These are phyloP conservation scores for Urocitellus parryii DNA, from an alignment of 2,113 vertebrate species.

Conservation along the genomic window DNA sequence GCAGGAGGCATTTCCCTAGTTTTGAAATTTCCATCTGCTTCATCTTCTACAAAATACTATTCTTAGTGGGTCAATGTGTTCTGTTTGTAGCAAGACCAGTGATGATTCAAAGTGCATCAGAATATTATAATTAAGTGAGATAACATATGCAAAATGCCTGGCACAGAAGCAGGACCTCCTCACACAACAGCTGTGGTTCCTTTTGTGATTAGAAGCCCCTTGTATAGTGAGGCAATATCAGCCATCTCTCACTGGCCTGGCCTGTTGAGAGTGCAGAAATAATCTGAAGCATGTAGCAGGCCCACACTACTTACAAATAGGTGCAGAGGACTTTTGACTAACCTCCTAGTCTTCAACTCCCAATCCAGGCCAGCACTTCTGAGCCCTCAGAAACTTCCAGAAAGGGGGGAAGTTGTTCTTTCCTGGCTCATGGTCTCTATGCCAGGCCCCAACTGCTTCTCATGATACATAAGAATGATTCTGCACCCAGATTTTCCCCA, in stretches of 20 bases:
- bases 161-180: neutral
- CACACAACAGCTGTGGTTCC: neutral
- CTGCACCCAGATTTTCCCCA: neutral
- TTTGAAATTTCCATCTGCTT: constrained; percentile 15
- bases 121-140: constrained; percentile 28
- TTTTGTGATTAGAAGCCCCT: neutral
- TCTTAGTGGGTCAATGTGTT: neutral
- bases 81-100: neutral
- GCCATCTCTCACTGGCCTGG: neutral
- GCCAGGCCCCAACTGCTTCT: neutral
- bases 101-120: neutral
- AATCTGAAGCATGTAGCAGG: neutral
- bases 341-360: neutral
- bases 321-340: neutral
- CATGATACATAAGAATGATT: neutral
- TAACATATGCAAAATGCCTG: neutral
- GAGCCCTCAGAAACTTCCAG: neutral
- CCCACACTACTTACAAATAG: neutral
- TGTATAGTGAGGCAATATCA: neutral
- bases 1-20: neutral
- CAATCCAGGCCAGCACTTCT: neutral
- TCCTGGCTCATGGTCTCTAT: neutral
- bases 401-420: neutral
- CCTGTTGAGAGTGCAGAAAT: neutral
- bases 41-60: neutral